phyloP scores from a whole-genome alignment of 2,888 invertebrate species.

The Erebia ligea region DNA sequence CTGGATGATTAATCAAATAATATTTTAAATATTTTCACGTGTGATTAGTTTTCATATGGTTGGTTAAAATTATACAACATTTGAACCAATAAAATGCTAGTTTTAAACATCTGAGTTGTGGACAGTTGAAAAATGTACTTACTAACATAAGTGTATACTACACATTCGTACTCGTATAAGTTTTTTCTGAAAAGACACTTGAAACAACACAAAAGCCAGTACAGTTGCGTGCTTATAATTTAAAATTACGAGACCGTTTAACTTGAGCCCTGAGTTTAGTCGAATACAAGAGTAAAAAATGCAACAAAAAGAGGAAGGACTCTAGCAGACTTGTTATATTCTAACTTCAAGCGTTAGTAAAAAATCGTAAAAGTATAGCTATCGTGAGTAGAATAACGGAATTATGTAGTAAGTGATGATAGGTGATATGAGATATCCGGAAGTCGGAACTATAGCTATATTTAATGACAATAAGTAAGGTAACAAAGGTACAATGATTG shows the following conservation, averaged over 20 bases:
- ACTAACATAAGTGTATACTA: not conserved
- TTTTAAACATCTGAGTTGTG: not conserved
- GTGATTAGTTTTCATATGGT: not conserved
- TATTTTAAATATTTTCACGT: not conserved
- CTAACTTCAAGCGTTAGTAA: not conserved
- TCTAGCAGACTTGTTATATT: slow-evolving; percentile 46
- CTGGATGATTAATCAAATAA: not conserved
- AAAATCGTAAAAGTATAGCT: not conserved
- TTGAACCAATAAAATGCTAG: not conserved
- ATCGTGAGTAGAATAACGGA: no score
- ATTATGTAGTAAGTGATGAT: no score
- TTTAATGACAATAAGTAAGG: not conserved
- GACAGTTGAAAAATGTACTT: not conserved
- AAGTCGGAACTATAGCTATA: not conserved
- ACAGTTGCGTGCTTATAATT: slow-evolving; percentile 24
- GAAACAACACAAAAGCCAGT: slow-evolving; percentile 24
- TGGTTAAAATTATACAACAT: not conserved
- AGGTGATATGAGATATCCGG: not conserved
- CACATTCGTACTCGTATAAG: not conserved
- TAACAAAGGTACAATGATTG: not conserved
- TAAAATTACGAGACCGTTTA: slow-evolving; percentile 33
- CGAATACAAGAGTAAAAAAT: slow-evolving; percentile 42
- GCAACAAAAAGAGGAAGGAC: slow-evolving; percentile 45
- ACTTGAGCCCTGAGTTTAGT: slow-evolving; percentile 44
- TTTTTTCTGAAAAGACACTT: slow-evolving; percentile 15